Percentiles rank a stretch among this genome's conserved stretches.
Evolutionary conservation across 2,888 invertebrate species (phyloP).

Genomic region (Criorhina ranunculi): DNA sequence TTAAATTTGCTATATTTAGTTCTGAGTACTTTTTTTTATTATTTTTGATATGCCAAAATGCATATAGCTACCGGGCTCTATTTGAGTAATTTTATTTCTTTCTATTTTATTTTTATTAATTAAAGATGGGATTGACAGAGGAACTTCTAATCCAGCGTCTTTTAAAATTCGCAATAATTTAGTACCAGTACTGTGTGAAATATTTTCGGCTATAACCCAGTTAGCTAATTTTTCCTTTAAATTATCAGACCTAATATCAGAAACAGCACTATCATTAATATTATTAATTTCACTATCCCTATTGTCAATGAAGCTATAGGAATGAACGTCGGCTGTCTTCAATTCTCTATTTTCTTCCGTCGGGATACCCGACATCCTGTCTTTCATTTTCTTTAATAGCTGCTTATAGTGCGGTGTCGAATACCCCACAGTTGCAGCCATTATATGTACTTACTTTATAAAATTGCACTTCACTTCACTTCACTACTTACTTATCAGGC

Average conservation of each 20-base stretch:
- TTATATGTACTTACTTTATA: not conserved
- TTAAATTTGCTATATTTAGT: slow-evolving; percentile 13
- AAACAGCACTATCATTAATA: no score
- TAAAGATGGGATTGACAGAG: slow-evolving; percentile 21
- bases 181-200: slow-evolving; percentile 12
- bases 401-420: not conserved
- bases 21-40: not conserved
- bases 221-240: slow-evolving; percentile 31
- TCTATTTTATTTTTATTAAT: slow-evolving; percentile 16
- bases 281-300: not conserved
- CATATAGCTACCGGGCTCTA: slow-evolving; percentile 25
- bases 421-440: not conserved
- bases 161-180: slow-evolving; percentile 24
- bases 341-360: not conserved
- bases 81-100: slow-evolving; percentile 1
- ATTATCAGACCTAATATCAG: not conserved
- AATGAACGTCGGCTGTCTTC: not conserved
- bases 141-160: slow-evolving; percentile 11
- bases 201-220: slow-evolving; percentile 29
- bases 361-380: slow-evolving; percentile 1
- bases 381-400: not conserved
- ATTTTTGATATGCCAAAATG: slow-evolving; percentile 34
- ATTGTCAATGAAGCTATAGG: not conserved
- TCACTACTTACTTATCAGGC: no score
- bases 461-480: no score